Conservation (phyloP, 2,113 vertebrate genomes). For the Laticauda colubrina region DNA sequence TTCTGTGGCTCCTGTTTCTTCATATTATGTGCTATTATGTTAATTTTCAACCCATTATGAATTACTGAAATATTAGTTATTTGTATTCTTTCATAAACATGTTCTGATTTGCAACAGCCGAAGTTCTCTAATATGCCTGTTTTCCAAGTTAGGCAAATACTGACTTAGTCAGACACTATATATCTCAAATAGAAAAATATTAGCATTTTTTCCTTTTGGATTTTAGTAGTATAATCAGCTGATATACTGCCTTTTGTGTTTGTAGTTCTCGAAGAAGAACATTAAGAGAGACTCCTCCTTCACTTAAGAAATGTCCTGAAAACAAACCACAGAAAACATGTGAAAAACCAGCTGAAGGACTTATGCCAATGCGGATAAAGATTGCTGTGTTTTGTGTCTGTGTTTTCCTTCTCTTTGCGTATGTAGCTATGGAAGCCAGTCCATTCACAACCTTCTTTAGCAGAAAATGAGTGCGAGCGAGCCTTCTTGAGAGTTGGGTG, state of each 20-base stretch:
- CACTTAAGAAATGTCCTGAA: rapidly evolving
- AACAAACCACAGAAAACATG: rapidly evolving
- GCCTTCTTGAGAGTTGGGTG: not conserved
- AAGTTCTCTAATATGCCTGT: not conserved
- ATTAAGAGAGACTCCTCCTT: constrained; percentile 47
- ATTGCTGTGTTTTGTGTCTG: constrained; percentile 69
- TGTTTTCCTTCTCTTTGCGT: constrained; percentile 69
- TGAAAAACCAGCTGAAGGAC: not conserved
- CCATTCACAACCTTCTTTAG: constrained; percentile 28
- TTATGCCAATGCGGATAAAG: constrained; percentile 67
- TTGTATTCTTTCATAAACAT: not conserved
- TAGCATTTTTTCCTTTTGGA: not conserved
- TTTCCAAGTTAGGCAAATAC: not conserved
- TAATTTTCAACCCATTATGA: not conserved
- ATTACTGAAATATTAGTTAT: not conserved
- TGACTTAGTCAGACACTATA: not conserved
- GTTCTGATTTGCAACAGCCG: not conserved
- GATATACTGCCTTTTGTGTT: not conserved
- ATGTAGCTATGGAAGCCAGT: constrained; percentile 58
- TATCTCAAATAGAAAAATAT: not conserved
- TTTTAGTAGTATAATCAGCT: not conserved
- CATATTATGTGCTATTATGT: not conserved
- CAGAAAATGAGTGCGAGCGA: not conserved
- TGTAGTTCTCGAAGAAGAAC: constrained; percentile 68
- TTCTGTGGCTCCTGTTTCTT: not conserved